Evolutionary conservation across 2,113 vertebrate genomes (phyloP).

Genomic region (Phodopus roborovskii): DNA sequence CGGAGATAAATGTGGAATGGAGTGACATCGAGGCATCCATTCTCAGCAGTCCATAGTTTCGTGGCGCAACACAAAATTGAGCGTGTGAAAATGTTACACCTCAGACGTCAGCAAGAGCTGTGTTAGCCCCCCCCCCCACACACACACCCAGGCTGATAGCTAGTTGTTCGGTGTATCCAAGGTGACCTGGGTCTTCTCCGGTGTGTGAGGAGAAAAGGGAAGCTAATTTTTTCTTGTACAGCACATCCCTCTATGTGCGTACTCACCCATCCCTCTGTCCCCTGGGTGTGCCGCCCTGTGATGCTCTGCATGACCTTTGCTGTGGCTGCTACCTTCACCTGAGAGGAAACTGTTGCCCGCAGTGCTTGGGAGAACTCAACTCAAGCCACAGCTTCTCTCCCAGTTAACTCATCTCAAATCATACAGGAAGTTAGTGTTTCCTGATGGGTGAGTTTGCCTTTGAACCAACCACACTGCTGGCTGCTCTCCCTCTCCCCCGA

Average conservation of each 20-base stretch:
- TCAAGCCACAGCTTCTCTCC: accelerated
- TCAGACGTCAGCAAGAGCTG: not conserved
- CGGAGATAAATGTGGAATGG: accelerated
- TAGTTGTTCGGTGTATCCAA: too few species aligned
- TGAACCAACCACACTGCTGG: not conserved
- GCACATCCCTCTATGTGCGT: too few species aligned
- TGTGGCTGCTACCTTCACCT: accelerated
- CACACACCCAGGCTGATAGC: too few species aligned
- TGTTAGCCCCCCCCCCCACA: accelerated
- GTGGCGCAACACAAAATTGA: not conserved
- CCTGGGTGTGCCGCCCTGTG: accelerated
- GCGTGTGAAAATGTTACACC: accelerated
- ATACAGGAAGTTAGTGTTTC: not conserved
- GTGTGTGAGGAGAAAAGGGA: not conserved
- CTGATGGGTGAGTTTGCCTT: not conserved
- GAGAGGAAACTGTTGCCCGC: accelerated
- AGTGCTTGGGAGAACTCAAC: accelerated
- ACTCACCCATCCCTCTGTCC: too few species aligned
- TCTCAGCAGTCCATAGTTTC: not conserved
- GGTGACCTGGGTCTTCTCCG: not conserved
- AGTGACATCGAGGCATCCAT: accelerated
- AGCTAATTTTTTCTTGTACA: not conserved
- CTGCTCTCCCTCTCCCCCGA: not conserved
- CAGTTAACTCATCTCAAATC: not conserved
- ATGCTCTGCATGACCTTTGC: accelerated